These are phyloP conservation scores for Hypocryptadius cinnamomeus DNA, from an alignment of 2,113 vertebrate genomes.

Conservation along the genomic window DNA sequence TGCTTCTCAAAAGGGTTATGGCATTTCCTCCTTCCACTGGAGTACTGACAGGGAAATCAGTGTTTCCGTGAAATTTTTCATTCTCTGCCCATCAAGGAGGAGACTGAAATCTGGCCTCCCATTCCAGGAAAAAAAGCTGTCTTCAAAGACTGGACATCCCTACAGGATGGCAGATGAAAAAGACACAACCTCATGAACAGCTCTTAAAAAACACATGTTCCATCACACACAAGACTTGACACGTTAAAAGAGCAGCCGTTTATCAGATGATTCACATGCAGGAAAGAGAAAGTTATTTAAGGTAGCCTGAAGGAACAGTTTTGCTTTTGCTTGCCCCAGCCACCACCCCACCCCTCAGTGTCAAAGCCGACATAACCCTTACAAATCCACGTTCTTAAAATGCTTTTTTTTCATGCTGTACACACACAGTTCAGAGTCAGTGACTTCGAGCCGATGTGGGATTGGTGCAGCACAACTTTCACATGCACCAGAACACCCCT, in stretches of 20 bases:
- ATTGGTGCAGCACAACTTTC: background rate
- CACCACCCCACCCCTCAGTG: background rate
- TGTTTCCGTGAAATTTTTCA: background rate
- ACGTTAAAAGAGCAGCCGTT: background rate
- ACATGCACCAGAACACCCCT: rapidly evolving
- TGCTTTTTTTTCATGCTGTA: background rate
- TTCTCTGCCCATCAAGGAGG: background rate
- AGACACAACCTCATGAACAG: background rate
- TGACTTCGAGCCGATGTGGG: rapidly evolving
- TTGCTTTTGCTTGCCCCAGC: background rate
- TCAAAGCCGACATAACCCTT: background rate
- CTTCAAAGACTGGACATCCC: background rate
- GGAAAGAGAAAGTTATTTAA: background rate
- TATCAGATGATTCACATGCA: background rate
- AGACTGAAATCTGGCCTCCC: background rate
- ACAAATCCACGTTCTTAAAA: background rate
- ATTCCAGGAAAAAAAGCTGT: background rate
- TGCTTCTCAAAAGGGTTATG: background rate
- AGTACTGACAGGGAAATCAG: background rate
- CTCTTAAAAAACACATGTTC: background rate
- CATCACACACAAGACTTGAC: background rate
- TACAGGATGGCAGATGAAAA: background rate
- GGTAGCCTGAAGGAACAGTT: constrained; percentile 10
- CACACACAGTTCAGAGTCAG: background rate
- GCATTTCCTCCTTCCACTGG: background rate